phyloP scores from a whole-genome alignment of 2,888 invertebrate species.

The Amiota mariae region DNA sequence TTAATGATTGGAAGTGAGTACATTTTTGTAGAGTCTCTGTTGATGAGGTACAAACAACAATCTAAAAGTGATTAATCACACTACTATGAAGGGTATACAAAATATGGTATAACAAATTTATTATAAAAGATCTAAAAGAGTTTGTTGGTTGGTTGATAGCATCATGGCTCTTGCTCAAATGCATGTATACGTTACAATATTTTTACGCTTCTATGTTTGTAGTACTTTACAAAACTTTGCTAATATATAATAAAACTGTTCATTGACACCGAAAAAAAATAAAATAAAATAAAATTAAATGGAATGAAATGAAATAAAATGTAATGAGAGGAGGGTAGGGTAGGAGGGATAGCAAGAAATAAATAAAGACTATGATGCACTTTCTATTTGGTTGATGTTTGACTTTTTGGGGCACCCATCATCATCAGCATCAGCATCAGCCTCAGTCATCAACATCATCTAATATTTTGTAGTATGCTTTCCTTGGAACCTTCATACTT shows the following conservation, averaged over 20 bases:
- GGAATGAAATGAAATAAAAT: conserved; percentile 27
- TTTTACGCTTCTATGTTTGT: conserved; percentile 56
- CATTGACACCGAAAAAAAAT: conserved; percentile 61
- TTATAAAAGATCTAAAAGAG: background rate
- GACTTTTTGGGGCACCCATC: conserved; percentile 32
- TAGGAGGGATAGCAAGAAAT: too few relatives aligned
- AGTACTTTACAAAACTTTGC: conserved; percentile 64
- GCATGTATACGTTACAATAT: conserved; percentile 55
- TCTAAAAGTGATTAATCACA: too few relatives aligned
- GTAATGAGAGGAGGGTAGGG: conserved; percentile 28
- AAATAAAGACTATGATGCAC: background rate
- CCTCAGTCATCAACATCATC: background rate
- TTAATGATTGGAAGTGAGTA: too few relatives aligned
- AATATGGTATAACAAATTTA: background rate
- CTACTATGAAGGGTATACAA: too few relatives aligned
- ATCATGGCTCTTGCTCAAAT: too few relatives aligned
- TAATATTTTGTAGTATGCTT: background rate
- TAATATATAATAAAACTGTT: conserved; percentile 68
- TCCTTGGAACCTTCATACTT: background rate
- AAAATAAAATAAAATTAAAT: conserved; percentile 40
- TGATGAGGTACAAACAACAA: too few relatives aligned
- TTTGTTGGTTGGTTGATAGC: background rate
- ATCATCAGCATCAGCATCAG: conserved; percentile 3
- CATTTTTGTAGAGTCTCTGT: too few relatives aligned
- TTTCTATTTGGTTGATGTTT: conserved; percentile 33